These are phyloP conservation scores for Pachypsylla venusta DNA, from an alignment of 1,140 invertebrate species.

Conservation along the genomic window DNA sequence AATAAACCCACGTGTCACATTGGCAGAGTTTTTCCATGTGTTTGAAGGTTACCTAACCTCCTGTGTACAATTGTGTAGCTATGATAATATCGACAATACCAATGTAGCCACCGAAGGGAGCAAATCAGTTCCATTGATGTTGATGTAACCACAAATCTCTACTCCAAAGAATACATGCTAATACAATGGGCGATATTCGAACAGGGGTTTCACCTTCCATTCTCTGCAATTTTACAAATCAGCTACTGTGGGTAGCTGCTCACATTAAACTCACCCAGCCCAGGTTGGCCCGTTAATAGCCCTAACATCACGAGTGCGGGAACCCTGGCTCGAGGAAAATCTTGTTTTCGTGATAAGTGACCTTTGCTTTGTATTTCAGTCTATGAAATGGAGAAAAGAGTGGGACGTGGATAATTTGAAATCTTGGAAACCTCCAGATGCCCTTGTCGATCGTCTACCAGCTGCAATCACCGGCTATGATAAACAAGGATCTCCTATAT, in stretches of 20 bases:
- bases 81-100: too few species aligned
- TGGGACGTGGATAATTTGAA: conserved; percentile 55
- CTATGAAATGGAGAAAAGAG: conserved; percentile 56
- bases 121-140: too few species aligned
- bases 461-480: conserved; percentile 62
- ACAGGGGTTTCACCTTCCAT: too few species aligned
- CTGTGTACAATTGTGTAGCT: too few species aligned
- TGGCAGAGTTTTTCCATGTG: too few species aligned
- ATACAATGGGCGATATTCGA: too few species aligned
- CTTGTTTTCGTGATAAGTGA: neutral
- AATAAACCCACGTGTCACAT: too few species aligned
- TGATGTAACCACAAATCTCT: too few species aligned
- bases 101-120: too few species aligned
- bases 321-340: neutral
- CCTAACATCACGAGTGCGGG: neutral
- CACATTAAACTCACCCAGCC: too few species aligned
- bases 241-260: neutral
- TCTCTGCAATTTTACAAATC: neutral
- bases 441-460: conserved; percentile 53
- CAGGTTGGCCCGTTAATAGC: neutral
- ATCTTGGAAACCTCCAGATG: conserved; percentile 53
- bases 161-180: too few species aligned
- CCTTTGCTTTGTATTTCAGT: conserved; percentile 34
- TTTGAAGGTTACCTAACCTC: too few species aligned
- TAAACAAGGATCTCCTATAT: conserved; percentile 71